Conservation (phyloP, 2,797 vertebrate genomes). For the Champsocephalus gunnari region DNA sequence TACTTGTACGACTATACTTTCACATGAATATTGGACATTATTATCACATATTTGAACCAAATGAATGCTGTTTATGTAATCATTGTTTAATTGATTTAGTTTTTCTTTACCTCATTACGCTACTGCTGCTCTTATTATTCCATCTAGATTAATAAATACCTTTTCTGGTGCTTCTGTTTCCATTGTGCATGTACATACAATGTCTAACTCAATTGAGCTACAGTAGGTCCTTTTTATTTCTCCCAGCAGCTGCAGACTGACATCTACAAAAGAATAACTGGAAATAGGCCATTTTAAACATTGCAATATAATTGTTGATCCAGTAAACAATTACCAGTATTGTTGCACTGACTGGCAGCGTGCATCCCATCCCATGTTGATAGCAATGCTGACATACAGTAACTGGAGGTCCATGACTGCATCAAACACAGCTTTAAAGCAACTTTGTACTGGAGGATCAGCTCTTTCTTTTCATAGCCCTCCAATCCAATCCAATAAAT, state of each 20-base stretch:
- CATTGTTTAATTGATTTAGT: not conserved
- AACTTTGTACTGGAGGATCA: not conserved
- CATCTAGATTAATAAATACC: not conserved
- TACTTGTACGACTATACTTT: not conserved
- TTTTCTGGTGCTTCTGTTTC: not conserved
- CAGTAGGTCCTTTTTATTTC: constrained; percentile 1
- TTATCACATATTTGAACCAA: not conserved
- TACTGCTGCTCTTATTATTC: not conserved
- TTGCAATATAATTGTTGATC: not conserved
- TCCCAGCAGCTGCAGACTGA: not conserved
- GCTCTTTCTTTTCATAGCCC: not conserved
- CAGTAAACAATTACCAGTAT: not conserved
- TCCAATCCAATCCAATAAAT: not conserved
- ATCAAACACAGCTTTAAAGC: constrained; percentile 1
- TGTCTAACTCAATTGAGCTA: not conserved
- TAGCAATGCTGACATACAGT: not conserved
- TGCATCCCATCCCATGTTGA: not conserved
- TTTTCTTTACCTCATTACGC: not conserved
- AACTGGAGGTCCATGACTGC: not conserved
- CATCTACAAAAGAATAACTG: not conserved
- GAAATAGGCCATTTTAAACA: not conserved
- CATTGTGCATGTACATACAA: not conserved
- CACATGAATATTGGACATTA: not conserved
- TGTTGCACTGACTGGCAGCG: not conserved
- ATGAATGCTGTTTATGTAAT: not conserved